Conservation (phyloP, 30 jellyfish, hydroid and myxozoan species). For the Nemopilema nomurai region DNA sequence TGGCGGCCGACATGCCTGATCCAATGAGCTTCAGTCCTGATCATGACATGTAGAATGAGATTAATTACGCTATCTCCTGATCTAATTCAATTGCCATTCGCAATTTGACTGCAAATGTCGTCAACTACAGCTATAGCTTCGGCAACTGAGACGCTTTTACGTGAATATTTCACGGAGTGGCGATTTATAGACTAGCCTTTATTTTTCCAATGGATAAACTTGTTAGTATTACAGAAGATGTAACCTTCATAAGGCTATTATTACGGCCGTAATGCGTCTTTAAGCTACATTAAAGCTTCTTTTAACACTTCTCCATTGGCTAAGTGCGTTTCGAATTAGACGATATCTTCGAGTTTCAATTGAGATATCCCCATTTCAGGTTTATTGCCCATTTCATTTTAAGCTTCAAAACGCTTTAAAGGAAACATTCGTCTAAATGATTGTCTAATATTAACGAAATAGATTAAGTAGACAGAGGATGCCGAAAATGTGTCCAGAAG, state of each 20-base stretch:
- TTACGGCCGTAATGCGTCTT: not conserved
- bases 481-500: no score
- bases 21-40: constrained; percentile 23
- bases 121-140: not conserved
- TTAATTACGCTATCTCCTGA: constrained; percentile 7
- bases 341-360: not conserved
- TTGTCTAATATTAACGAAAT: no score
- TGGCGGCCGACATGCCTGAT: constrained; percentile 43
- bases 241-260: not conserved
- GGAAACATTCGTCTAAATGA: not conserved
- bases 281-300: not conserved
- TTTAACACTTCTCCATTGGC: not conserved
- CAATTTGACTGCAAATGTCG: constrained; percentile 5
- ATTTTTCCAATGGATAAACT: not conserved
- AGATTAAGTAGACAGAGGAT: no score
- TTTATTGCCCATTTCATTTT: not conserved
- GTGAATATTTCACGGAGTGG: not conserved
- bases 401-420: not conserved
- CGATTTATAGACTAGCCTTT: not conserved
- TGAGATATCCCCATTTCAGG: not conserved
- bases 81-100: not conserved
- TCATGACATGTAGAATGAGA: constrained; percentile 29
- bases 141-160: not conserved
- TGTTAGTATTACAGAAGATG: not conserved
- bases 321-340: not conserved